phyloP scores from a whole-genome alignment of 2,888 invertebrate genomes.

The Orthosia incerta region DNA sequence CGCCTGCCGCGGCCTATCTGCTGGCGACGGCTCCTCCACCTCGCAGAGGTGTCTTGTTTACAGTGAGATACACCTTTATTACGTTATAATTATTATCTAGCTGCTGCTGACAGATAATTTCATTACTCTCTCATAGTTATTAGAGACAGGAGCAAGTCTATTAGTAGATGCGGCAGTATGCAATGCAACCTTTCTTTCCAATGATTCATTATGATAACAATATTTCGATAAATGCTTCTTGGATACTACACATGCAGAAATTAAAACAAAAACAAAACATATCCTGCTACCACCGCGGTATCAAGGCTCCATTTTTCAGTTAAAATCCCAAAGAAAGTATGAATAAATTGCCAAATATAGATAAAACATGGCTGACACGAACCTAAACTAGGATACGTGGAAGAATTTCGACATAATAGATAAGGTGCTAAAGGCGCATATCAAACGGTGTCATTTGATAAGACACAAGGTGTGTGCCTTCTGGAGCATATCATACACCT shows the following conservation, averaged over 20 bases:
- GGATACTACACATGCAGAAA: not conserved
- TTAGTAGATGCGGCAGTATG: constrained; percentile 1
- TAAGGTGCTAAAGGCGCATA: constrained; percentile 86
- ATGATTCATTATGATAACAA: constrained; percentile 38
- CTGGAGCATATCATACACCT: constrained; percentile 78
- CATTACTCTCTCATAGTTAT: constrained; percentile 71
- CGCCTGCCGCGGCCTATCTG: constrained; percentile 78
- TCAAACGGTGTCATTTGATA: constrained; percentile 91
- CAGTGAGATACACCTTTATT: constrained; percentile 88
- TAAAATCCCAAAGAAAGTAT: constrained; percentile 11
- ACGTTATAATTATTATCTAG: constrained; percentile 85
- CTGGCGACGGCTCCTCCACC: constrained; percentile 77
- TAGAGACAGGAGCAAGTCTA: constrained; percentile 1
- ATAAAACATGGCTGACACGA: constrained; percentile 43
- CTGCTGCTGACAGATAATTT: constrained; percentile 79
- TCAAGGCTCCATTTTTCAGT: not conserved
- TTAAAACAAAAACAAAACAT: not conserved
- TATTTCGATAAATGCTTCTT: constrained; percentile 14
- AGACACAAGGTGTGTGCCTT: constrained; percentile 85
- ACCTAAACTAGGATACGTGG: constrained; percentile 80
- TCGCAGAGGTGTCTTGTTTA: constrained; percentile 82
- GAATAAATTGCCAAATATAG: constrained; percentile 40
- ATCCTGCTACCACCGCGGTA: not conserved
- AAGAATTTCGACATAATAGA: constrained; percentile 90
- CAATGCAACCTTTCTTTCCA: constrained; percentile 17